Evolutionary conservation across 92 coral and sea anemone species (phyloP).

Genomic region (Ricordea florida): DNA sequence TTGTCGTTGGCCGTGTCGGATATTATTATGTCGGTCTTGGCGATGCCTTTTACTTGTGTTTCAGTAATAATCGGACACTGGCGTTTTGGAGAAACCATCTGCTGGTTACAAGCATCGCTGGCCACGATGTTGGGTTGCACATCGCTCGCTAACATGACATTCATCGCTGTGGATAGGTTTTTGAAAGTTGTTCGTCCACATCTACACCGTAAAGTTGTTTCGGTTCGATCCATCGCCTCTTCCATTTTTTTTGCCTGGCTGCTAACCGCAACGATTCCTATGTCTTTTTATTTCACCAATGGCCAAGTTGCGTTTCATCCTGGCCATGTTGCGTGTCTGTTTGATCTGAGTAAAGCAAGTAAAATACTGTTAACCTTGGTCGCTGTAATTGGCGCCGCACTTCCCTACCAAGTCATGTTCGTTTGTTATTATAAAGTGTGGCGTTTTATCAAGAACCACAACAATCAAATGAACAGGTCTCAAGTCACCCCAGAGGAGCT

Average conservation of each 20-base stretch:
- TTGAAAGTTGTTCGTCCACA: conserved; percentile 39
- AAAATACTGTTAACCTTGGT: conserved; percentile 10
- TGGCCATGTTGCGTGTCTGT: conserved; percentile 38
- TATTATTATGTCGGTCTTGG: conserved; percentile 20
- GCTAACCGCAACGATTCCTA: neutral
- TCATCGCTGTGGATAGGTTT: conserved; percentile 49
- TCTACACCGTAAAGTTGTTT: conserved; percentile 24
- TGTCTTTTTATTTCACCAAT: neutral
- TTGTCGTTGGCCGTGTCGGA: conserved; percentile 34
- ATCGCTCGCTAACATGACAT: conserved; percentile 21
- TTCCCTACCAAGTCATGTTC: conserved; percentile 32
- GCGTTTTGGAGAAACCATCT: conserved; percentile 28
- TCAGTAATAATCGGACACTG: conserved; percentile 39
- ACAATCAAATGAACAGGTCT: conserved; percentile 30
- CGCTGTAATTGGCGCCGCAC: conserved; percentile 15
- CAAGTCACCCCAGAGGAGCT: conserved; percentile 42
- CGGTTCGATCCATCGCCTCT: conserved; percentile 7
- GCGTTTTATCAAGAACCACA: conserved; percentile 45
- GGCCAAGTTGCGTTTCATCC: conserved; percentile 39
- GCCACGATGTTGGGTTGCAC: conserved; percentile 39
- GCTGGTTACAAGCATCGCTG: conserved; percentile 49
- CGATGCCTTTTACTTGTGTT: conserved; percentile 34
- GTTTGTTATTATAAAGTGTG: conserved; percentile 56
- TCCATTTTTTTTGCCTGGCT: conserved; percentile 35
- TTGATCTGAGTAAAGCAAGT: conserved; percentile 36